Evolutionary conservation across 2,888 invertebrate species (phyloP), one percentile per base, ranked within the genome.

Genomic region (Spatulosminthurus flaviceps): DNA sequence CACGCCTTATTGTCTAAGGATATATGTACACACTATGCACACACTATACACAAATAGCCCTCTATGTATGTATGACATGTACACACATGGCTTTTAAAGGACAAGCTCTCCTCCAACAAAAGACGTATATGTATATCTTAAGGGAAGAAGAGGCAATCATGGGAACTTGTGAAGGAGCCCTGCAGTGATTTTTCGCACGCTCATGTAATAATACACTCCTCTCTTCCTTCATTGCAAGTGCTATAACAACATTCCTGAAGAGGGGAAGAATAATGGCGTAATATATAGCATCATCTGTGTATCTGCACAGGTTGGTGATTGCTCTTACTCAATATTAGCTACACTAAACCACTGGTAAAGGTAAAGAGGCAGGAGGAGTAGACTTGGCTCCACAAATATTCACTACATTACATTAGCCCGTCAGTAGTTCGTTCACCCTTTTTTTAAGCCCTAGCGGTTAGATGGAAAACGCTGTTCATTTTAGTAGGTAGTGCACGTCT

Each of bases 371-470:
- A 72, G 29, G 28, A 67, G 16, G 24, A 29, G 19, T 29, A 72
- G 71, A 72, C 19, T 28, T 28, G 28, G 28, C 67, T 64, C 26
- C 28, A 67, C 28, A 67, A 67, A 16, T 67, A 64, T 24, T 41
- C 75, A 64, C 64, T n/a, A 64, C 43, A n/a, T 24, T 21, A 72
- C 51, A 67, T 66, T 67, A 69, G 73, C 72, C 73, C 74, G 67
- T 70, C 73, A 73, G n/a, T n/a, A n/a, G 80, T 80, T 80, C 80
- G 80, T 80, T 80, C 80, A 80, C 80, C 80, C 74, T 64, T 73
- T 79, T 61, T 71, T 61, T 71, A 66, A 69, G 80, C 69, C 74
- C 66, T 80, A 80, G 80, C 80, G 80, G 80, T 80, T 80, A 74
- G 80, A 29, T 22, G 42, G 29, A 51, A 67, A 79, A 70, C 22